phyloP scores from a whole-genome alignment of 1,140 invertebrate genomes.

The Papilio glaucus region DNA sequence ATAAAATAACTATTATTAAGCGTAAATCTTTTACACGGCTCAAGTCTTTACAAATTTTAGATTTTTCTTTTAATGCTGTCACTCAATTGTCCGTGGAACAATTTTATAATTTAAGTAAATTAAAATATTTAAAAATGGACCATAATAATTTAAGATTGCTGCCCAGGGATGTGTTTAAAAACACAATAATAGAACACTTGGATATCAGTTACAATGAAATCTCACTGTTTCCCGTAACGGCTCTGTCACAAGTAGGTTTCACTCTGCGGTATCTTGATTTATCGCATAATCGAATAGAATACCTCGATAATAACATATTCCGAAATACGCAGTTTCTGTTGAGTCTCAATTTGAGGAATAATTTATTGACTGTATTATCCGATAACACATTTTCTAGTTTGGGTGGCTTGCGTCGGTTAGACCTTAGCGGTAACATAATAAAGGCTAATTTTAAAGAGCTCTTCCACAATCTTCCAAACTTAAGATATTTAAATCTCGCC shows the following conservation, averaged over 20 bases:
- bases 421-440: conserved; percentile 91
- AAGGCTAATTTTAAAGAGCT: conserved; percentile 95
- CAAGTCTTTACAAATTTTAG: conserved; percentile 89
- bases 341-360: conserved; percentile 90
- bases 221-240: conserved; percentile 88
- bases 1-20: conserved; percentile 88
- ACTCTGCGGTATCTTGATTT: conserved; percentile 90
- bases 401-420: conserved; percentile 89
- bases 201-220: conserved; percentile 92
- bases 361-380: conserved; percentile 92
- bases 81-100: conserved; percentile 91
- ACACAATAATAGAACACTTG: conserved; percentile 91
- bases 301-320: conserved; percentile 94
- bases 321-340: conserved; percentile 91
- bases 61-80: conserved; percentile 91
- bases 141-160: conserved; percentile 90
- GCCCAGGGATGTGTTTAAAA: conserved; percentile 91
- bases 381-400: conserved; percentile 95
- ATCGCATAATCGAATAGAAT: conserved; percentile 92
- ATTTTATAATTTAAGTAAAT: conserved; percentile 90
- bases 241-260: conserved; percentile 89
- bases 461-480: conserved; percentile 93
- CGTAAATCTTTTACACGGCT: conserved; percentile 90
- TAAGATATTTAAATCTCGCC: conserved; percentile 89
- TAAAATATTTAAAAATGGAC: conserved; percentile 90